A percentile compares a stretch with the other conserved stretches of the same genome.
These are phyloP conservation scores for Ptychochromis oligacanthus DNA, from an alignment of 2,113 vertebrate species.

Conservation along the genomic window DNA sequence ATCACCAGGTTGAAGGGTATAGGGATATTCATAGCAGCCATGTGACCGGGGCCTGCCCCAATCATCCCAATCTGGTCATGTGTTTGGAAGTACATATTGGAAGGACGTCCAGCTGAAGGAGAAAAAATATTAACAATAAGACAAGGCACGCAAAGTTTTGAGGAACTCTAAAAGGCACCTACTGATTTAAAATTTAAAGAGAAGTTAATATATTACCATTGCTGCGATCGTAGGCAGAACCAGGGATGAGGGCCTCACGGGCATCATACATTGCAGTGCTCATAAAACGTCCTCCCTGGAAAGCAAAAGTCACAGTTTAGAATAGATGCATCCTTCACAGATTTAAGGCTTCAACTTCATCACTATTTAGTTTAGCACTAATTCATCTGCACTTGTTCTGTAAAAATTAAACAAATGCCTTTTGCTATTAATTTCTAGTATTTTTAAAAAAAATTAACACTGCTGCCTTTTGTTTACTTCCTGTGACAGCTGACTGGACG, in stretches of 20 bases:
- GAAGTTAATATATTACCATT: conserved; percentile 64
- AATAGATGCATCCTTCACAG: neutral
- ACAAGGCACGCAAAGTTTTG: neutral
- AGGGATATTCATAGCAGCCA: conserved; percentile 95
- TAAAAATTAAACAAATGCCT: neutral
- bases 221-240: conserved; percentile 95
- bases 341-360: neutral
- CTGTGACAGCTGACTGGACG: neutral
- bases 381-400: neutral
- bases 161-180: neutral
- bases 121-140: neutral
- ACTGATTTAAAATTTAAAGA: too few relatives aligned
- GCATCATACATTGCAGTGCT: conserved; percentile 99
- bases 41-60: conserved; percentile 89
- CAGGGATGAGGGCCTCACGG: conserved; percentile 95
- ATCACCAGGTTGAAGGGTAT: conserved; percentile 98
- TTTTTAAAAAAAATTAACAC: neutral
- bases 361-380: neutral
- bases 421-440: too few relatives aligned
- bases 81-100: conserved; percentile 99
- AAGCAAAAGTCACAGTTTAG: neutral
- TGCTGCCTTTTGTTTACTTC: neutral
- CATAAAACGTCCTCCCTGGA: conserved; percentile 97
- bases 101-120: conserved; percentile 85
- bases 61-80: conserved; percentile 99